Conservation (phyloP, 2,113 vertebrate genomes). For the Lipophrys pholis region DNA sequence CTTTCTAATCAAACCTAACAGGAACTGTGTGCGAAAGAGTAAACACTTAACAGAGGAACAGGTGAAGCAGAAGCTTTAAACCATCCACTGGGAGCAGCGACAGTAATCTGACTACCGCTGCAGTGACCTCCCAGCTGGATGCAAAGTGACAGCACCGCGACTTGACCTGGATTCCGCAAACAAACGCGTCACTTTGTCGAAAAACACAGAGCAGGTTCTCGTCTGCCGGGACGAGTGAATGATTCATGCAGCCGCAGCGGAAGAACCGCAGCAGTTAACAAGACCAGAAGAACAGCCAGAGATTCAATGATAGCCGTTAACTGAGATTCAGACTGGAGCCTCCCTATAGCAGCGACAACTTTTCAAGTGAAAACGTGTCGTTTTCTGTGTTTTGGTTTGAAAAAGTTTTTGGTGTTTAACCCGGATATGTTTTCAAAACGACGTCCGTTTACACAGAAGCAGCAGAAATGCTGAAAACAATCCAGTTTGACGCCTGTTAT, state of each 20-base stretch:
- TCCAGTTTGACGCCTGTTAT: too few relatives aligned
- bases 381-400: too few relatives aligned
- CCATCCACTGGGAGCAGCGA: constrained; percentile 11
- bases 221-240: constrained; percentile 16
- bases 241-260: constrained; percentile 27
- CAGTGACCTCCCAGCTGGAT: constrained; percentile 8
- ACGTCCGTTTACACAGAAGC: too few relatives aligned
- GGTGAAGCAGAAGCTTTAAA: constrained; percentile 5
- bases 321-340: background rate
- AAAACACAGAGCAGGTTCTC: background rate
- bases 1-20: background rate
- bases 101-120: background rate
- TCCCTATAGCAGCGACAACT: background rate
- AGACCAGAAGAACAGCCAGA: background rate
- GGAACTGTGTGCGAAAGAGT: background rate
- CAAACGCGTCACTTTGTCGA: constrained; percentile 27
- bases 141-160: constrained; percentile 5
- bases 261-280: background rate
- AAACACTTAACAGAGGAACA: background rate
- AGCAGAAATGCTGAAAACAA: too few relatives aligned
- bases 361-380: too few relatives aligned
- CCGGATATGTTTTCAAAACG: too few relatives aligned
- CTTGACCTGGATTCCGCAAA: constrained; percentile 25
- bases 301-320: constrained; percentile 30
- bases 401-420: too few relatives aligned